phyloP scores from a whole-genome alignment of 2,888 invertebrate species.

The Metellina segmentata region DNA sequence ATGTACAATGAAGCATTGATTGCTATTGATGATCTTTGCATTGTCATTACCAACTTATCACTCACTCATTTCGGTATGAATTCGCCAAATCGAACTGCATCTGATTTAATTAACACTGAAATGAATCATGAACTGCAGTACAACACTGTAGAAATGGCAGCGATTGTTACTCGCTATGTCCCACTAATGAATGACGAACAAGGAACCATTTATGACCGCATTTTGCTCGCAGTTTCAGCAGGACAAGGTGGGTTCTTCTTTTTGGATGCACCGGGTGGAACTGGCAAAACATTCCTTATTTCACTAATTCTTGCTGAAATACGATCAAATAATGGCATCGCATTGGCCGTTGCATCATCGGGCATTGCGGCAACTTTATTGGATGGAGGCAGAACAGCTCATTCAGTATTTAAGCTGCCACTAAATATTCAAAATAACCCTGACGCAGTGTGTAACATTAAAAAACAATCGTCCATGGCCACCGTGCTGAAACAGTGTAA shows the following conservation, averaged over 20 bases:
- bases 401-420: constrained; percentile 74
- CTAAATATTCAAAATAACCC: constrained; percentile 46
- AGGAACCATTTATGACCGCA: no score
- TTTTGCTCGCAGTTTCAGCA: no score
- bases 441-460: constrained; percentile 34
- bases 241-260: no score
- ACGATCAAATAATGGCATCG: no score
- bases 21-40: constrained; percentile 59
- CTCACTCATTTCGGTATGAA: no score
- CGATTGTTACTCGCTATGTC: constrained; percentile 21
- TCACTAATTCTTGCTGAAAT: no score
- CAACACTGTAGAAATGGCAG: constrained; percentile 27
- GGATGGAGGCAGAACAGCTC: constrained; percentile 70
- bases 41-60: constrained; percentile 42
- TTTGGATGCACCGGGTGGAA: no score
- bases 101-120: no score
- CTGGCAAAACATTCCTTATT: no score
- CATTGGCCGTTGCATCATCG: no score
- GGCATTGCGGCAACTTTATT: no score
- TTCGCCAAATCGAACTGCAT: no score
- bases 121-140: constrained; percentile 23
- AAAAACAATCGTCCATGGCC: constrained; percentile 19
- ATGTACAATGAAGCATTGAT: constrained; percentile 65
- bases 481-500: constrained; percentile 43
- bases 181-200: constrained; percentile 15